Evolutionary conservation across 2,113 vertebrate genomes (phyloP), one percentile per base, ranked within the genome.

Genomic region (Craseonycteris thonglongyai): DNA sequence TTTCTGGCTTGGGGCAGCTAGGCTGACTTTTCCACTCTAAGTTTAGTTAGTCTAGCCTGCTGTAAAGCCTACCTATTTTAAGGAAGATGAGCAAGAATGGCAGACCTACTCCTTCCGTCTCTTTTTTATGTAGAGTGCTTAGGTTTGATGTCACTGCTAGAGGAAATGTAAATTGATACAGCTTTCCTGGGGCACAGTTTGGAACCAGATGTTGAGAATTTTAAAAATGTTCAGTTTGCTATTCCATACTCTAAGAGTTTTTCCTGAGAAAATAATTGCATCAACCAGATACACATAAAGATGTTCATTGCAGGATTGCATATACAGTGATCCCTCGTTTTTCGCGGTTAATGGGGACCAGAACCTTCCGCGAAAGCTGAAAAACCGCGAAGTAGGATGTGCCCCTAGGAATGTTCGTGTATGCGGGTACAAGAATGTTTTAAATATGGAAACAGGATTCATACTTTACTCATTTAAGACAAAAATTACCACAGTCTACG

Each of bases 201-300:
- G 69, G 38, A 93, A 38, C 33, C 38, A 72, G 66, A n/a, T 24
- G 18, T 40, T 38, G 59, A 88, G 38, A 75, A 49, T 33, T 74
- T 91, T 38, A 56, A 78, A 90, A 65, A 72, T 10, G 1, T 56
- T 86, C 61, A 49, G 13, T 75, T 11, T 59, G 2, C 58, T 74
- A 59, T 45, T 84, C 38, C 63, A 59, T 42, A 47, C 35, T 40
- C 19, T 28, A 14, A 54, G 30, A 63, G 19, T 66, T 79, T 90
- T 83, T 82, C 85, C 76, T 74, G 68, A 92, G 63, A 66, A 92
- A 92, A 76, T 63, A 88, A 65, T 38, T 15, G 42, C 18, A 24
- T 47, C 63, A 72, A 35, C 21, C 83, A 58, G 80, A 47, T 59
- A 54, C 15, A 22, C 24, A 76, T 80, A 56, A 76, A 81, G 58